Conservation (phyloP, 2,888 invertebrate genomes). For the Aleiodes alternator region DNA sequence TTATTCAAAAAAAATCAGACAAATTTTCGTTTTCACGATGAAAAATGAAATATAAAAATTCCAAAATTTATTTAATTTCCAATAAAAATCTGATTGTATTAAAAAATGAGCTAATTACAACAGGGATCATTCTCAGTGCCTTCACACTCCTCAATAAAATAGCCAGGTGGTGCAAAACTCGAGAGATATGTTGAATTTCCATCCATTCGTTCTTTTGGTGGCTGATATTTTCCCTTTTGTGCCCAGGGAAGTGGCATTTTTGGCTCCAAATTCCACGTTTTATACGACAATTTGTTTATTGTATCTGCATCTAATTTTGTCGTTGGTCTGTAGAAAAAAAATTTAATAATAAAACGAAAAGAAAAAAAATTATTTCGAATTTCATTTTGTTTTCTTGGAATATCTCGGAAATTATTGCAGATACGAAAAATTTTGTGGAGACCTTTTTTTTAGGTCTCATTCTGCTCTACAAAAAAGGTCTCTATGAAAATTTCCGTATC, state of each 20-base stretch:
- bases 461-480: too few species aligned
- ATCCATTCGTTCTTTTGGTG: slow-evolving; percentile 65
- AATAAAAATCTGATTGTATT: too few species aligned
- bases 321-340: slow-evolving; percentile 57
- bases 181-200: slow-evolving; percentile 68
- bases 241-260: slow-evolving; percentile 69
- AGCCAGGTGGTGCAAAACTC: slow-evolving; percentile 71
- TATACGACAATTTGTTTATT: slow-evolving; percentile 71
- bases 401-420: too few species aligned
- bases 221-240: slow-evolving; percentile 61
- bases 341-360: not conserved
- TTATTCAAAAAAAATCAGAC: too few species aligned
- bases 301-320: slow-evolving; percentile 69
- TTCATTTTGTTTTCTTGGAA: too few species aligned
- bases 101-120: not conserved
- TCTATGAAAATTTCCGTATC: too few species aligned
- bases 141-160: slow-evolving; percentile 64
- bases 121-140: not conserved
- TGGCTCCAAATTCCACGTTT: slow-evolving; percentile 63
- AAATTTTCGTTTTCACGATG: too few species aligned
- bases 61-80: too few species aligned
- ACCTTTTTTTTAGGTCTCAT: too few species aligned
- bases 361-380: too few species aligned
- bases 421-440: too few species aligned
- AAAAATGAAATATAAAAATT: too few species aligned